A percentile compares a stretch with the other conserved stretches of the same genome.
Conservation (phyloP, 2,797 vertebrate genomes). For the Hypotaenidia okinawae region DNA sequence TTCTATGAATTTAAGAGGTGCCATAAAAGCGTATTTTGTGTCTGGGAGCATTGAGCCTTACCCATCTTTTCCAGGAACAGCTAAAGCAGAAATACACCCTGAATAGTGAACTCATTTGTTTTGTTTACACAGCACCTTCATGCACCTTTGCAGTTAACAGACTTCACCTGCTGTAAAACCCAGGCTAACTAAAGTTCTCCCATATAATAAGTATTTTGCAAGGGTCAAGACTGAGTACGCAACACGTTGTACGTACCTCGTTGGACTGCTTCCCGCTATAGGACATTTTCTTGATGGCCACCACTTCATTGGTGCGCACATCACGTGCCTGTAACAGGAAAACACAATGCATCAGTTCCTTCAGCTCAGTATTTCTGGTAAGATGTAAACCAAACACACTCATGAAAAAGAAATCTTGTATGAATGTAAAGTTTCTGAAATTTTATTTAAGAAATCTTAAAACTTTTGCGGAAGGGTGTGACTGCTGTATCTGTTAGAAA, state of each 20-base stretch:
- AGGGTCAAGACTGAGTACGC: neutral
- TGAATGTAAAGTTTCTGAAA: too few species aligned
- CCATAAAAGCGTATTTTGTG: neutral
- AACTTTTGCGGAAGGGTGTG: neutral
- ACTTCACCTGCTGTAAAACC: neutral
- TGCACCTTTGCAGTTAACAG: neutral
- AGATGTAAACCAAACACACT: neutral
- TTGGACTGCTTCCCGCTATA: constrained; percentile 98
- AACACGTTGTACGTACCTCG: constrained; percentile 82
- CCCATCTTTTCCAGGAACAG: neutral
- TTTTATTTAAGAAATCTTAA: too few species aligned
- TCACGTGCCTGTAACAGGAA: constrained; percentile 87
- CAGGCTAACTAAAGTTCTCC: neutral
- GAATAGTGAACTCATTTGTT: neutral
- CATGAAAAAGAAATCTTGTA: neutral
- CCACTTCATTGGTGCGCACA: constrained; percentile 97
- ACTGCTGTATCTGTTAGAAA: neutral
- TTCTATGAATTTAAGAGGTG: neutral
- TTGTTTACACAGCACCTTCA: neutral
- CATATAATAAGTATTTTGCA: neutral
- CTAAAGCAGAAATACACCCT: neutral
- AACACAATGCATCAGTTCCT: neutral
- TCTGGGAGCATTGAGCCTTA: neutral
- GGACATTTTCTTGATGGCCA: constrained; percentile 99
- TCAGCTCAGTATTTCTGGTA: neutral